Evolutionary conservation across 2,113 vertebrate genomes (phyloP).

Genomic region (Chionis minor): DNA sequence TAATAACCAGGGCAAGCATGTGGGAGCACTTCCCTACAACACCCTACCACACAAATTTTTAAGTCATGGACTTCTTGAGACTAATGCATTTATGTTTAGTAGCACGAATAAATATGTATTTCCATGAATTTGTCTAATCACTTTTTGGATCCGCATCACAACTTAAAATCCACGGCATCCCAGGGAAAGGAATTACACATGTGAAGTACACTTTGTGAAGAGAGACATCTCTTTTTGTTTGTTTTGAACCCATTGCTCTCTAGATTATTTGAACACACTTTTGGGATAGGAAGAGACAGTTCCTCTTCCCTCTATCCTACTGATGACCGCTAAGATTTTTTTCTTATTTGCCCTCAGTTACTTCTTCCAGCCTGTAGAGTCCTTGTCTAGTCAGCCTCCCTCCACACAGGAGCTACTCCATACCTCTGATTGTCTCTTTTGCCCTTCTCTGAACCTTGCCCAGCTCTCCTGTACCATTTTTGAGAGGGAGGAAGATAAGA

Average conservation of each 20-base stretch:
- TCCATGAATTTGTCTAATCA: background rate
- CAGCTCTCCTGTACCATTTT: background rate
- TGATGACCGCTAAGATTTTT: background rate
- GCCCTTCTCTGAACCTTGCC: background rate
- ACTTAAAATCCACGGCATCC: background rate
- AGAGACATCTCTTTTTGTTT: background rate
- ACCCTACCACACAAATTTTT: background rate
- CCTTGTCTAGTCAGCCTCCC: background rate
- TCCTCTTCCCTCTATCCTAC: background rate
- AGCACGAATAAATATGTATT: background rate
- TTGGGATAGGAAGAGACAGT: background rate
- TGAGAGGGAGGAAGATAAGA: background rate
- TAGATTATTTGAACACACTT: background rate
- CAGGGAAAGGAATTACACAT: background rate
- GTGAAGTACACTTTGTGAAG: background rate
- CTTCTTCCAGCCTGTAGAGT: background rate
- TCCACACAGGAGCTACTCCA: background rate
- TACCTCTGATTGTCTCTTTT: background rate
- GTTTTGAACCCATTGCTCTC: background rate
- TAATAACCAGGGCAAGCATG: background rate
- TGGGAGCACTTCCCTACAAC: background rate
- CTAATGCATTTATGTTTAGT: background rate
- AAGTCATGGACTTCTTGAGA: background rate
- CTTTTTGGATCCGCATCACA: background rate
- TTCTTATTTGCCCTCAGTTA: background rate